Percentiles rank a stretch among this genome's conserved stretches.
phyloP scores from a whole-genome alignment of 2,797 vertebrate genomes.

The Syndactyla subalaris region DNA sequence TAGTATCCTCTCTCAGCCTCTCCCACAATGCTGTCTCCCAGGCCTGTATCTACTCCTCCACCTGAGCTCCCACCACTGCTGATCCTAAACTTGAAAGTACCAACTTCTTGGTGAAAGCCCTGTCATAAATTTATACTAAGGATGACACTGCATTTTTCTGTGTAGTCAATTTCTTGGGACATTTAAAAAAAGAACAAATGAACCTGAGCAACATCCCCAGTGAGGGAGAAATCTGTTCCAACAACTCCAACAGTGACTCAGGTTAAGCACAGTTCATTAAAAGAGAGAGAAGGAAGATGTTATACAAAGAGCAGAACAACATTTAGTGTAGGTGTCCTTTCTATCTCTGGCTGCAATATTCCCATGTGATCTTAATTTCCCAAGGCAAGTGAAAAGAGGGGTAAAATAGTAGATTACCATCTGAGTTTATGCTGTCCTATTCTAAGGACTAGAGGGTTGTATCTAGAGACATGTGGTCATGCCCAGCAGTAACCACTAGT shows the following conservation, averaged over 20 bases:
- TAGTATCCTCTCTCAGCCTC: not conserved
- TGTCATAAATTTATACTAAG: not conserved
- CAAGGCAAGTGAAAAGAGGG: not conserved
- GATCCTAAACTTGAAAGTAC: not conserved
- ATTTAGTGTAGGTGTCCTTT: not conserved
- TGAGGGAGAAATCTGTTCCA: not conserved
- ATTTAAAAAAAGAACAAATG: not conserved
- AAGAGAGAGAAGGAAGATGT: not conserved
- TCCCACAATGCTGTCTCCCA: not conserved
- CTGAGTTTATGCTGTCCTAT: not conserved
- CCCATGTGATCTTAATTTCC: not conserved
- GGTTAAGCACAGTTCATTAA: not conserved
- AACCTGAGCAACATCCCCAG: not conserved
- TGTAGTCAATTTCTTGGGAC: not conserved
- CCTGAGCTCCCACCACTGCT: not conserved
- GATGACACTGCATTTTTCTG: not conserved
- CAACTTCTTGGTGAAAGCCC: not conserved
- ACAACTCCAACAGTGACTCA: not conserved
- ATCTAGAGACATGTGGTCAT: not conserved
- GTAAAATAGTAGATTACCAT: not conserved
- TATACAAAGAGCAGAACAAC: not conserved
- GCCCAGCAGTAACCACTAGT: not conserved
- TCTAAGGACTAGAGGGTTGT: not conserved
- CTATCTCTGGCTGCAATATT: not conserved
- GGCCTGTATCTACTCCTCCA: not conserved